Base-by-base conservation (phyloP, 2,888 invertebrate genomes). In the Tipula unca region DNA sequence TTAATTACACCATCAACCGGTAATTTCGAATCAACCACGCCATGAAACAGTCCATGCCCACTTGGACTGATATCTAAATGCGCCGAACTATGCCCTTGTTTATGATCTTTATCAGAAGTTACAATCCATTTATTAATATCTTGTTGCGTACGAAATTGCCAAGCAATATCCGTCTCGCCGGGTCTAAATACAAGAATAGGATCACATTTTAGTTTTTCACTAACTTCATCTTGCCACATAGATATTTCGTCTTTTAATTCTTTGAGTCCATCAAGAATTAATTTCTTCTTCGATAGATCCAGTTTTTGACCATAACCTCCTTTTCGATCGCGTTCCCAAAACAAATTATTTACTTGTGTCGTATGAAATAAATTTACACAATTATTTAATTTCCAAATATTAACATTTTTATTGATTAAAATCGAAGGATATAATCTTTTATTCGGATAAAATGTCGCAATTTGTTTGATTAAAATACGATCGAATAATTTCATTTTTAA, bases 1-100 rank as follows among this genome's bases (percentile, higher is more conserved):
- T 95, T 95, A 0, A 95, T 93, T 86, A 91, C 91, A 1, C 98
- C 98, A 92, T 98, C 97, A 89, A 95, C 95, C 0, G 97, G 95
- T 13, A 95, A 91, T 86, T 93, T 92, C 0, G 94, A 93, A 88
- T 93, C 93, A 10, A 97, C 90, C 86, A 92, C 91, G 0, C 97
- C 97, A 87, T 94, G 93, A 89, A 97, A 97, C 29, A 94, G 89
- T 0, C 93, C 96, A 86, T 94, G 93, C 0, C 95, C 96, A 1
- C 93, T 91, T 42, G 92, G 91, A 87, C 95, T 95, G 87, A 95
- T 90, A 20, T 93, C 92, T 17, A 98, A 91, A 6, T 91, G 90
- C 86, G 95, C 95, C 39, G 88, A 90, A 89, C 97, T 97, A 88
- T 92, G 94, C 0, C 98, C 98, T 89, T 96, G 94, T 86, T 93